Percentiles rank a stretch among this genome's conserved stretches.
phyloP scores from a whole-genome alignment of 2,888 invertebrate genomes.

The Pammene aurita region DNA sequence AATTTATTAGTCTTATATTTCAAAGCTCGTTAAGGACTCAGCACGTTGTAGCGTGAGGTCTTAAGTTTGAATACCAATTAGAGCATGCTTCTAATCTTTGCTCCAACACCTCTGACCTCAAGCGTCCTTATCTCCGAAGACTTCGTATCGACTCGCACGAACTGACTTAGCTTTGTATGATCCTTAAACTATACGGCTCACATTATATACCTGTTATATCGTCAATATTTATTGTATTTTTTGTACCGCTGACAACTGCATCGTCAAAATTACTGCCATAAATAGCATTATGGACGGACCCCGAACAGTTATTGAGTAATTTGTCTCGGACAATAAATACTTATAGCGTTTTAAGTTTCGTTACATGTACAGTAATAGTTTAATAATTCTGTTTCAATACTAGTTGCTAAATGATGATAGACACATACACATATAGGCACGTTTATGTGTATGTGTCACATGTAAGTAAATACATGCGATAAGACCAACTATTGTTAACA shows the following conservation, averaged over 20 bases:
- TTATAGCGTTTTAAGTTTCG: too few species aligned
- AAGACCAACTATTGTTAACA: too few species aligned
- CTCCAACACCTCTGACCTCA: slow-evolving; percentile 32
- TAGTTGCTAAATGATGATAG: too few species aligned
- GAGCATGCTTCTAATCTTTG: slow-evolving; percentile 32
- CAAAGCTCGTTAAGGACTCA: not conserved
- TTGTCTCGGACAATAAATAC: too few species aligned
- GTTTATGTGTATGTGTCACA: too few species aligned
- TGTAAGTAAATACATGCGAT: too few species aligned
- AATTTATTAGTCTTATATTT: not conserved
- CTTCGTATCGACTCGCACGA: slow-evolving; percentile 28
- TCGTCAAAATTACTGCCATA: too few species aligned
- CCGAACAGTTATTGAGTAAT: too few species aligned
- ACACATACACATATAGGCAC: too few species aligned
- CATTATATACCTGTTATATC: not conserved
- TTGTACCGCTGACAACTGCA: not conserved
- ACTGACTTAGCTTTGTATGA: slow-evolving; percentile 51
- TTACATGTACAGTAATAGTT: too few species aligned
- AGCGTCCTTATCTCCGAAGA: slow-evolving; percentile 13
- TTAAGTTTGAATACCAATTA: slow-evolving; percentile 29
- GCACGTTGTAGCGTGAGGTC: slow-evolving; percentile 6
- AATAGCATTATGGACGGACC: too few species aligned
- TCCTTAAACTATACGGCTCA: slow-evolving; percentile 52
- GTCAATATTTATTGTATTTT: not conserved
- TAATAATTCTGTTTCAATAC: too few species aligned